phyloP scores from a whole-genome alignment of 2,888 invertebrate genomes.

The Lycia hirtaria region DNA sequence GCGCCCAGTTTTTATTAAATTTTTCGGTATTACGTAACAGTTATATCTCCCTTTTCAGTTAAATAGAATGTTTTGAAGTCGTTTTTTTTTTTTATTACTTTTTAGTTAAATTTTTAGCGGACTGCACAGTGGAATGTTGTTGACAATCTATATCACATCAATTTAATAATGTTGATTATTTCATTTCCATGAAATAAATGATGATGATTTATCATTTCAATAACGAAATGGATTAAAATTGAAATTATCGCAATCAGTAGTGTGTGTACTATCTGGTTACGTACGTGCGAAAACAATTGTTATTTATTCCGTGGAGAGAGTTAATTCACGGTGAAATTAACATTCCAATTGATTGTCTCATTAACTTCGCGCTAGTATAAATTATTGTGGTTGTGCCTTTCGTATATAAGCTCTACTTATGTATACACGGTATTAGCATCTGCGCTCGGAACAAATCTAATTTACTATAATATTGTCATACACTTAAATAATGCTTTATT shows the following conservation, averaged over 20 bases:
- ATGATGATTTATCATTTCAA: conserved; percentile 10
- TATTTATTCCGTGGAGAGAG: conserved; percentile 44
- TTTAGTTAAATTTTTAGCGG: neutral
- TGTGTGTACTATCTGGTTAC: conserved; percentile 34
- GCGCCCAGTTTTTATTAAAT: too few species aligned
- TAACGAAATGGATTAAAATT: conserved; percentile 22
- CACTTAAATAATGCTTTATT: too few species aligned
- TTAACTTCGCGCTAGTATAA: conserved; percentile 40
- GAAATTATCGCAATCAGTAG: conserved; percentile 29
- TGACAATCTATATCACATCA: too few species aligned
- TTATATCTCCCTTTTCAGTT: too few species aligned
- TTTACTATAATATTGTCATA: too few species aligned
- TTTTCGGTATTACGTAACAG: too few species aligned
- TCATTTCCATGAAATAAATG: neutral
- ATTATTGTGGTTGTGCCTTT: neutral
- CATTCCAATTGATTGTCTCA: conserved; percentile 53
- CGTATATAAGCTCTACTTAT: neutral
- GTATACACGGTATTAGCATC: neutral
- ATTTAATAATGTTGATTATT: neutral
- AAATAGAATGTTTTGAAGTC: too few species aligned
- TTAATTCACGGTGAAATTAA: conserved; percentile 50
- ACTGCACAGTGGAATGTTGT: too few species aligned
- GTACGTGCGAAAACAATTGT: conserved; percentile 42
- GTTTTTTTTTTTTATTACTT: neutral
- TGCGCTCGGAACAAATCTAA: too few species aligned